Conservation (phyloP, 23 tunicate genomes). For the Ascidia mentula region DNA sequence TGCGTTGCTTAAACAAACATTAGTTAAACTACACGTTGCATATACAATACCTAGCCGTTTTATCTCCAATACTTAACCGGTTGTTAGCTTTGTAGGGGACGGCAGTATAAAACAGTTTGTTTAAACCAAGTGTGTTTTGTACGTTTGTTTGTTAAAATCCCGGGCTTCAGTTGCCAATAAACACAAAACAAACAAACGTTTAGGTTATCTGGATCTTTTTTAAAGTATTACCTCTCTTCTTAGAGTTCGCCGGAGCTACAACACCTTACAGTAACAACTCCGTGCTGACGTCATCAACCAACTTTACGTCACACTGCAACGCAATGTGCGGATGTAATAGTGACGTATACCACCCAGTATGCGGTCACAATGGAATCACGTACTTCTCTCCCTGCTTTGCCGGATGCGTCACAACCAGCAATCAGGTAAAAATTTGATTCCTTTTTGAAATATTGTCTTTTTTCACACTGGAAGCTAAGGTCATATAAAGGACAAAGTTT, state of each 20-base stretch:
- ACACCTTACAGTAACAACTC: slow-evolving; percentile 26
- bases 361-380: slow-evolving; percentile 49
- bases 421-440: slow-evolving; percentile 16
- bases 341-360: slow-evolving; percentile 52
- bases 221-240: too few relatives aligned
- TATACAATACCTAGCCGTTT: too few relatives aligned
- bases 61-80: too few relatives aligned
- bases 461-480: too few relatives aligned
- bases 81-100: too few relatives aligned
- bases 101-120: too few relatives aligned
- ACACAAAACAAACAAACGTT: neutral
- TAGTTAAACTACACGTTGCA: too few relatives aligned
- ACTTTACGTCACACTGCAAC: slow-evolving; percentile 41
- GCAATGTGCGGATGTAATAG: slow-evolving; percentile 27
- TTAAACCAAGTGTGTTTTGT: too few relatives aligned
- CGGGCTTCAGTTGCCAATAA: neutral
- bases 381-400: slow-evolving; percentile 73
- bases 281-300: neutral
- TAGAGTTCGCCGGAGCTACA: slow-evolving; percentile 70
- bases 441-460: neutral
- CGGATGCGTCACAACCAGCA: slow-evolving; percentile 37
- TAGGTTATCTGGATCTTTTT: too few relatives aligned
- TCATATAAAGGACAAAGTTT: too few relatives aligned
- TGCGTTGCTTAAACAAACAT: too few relatives aligned
- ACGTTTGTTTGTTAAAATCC: too few relatives aligned